Evolutionary conservation across 1,140 invertebrate species (phyloP).

Genomic region (Aphaenogaster rudis): DNA sequence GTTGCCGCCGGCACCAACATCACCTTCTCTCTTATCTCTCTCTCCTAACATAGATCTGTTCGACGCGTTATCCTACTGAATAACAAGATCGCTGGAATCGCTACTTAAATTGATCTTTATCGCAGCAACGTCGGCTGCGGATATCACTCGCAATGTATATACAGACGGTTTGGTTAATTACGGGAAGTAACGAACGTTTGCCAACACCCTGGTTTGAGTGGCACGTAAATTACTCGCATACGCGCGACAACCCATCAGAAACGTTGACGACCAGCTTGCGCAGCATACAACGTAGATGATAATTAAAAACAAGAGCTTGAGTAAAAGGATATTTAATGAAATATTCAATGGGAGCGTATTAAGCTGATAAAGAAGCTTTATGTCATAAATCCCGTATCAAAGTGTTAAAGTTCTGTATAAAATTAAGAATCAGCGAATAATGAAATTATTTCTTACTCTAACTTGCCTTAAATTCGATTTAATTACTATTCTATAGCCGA

Average conservation of each 20-base stretch:
- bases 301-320: background rate
- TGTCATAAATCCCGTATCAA: background rate
- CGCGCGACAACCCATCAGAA: background rate
- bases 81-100: conserved; percentile 20
- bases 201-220: background rate
- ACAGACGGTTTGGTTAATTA: conserved; percentile 11
- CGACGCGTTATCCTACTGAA: conserved; percentile 13
- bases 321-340: background rate
- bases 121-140: background rate
- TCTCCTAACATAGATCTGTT: conserved; percentile 18
- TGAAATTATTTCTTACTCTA: background rate
- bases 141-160: background rate
- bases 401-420: background rate
- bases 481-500: background rate
- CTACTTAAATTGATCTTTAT: conserved; percentile 43
- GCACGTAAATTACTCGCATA: background rate
- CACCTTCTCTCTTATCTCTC: conserved; percentile 38
- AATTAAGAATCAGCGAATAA: background rate
- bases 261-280: background rate
- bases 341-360: background rate
- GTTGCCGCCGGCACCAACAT: background rate
- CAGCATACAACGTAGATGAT: background rate
- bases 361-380: background rate
- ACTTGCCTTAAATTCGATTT: background rate
- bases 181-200: conserved; percentile 12